Evolutionary conservation across 2,797 vertebrate species (phyloP).

Genomic region (Sorex maritimensis): DNA sequence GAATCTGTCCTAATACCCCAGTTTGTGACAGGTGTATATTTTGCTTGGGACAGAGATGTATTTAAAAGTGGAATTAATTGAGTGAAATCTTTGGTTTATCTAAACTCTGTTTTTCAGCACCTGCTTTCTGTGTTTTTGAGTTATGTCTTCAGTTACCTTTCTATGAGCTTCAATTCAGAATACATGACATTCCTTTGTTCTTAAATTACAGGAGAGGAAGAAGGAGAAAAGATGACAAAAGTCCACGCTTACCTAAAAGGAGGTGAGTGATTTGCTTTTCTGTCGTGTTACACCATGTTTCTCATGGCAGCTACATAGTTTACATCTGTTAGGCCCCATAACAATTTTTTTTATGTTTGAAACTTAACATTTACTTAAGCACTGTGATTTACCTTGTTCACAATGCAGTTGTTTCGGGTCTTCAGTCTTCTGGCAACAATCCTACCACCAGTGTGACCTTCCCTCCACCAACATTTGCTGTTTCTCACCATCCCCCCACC

Average conservation of each 20-base stretch:
- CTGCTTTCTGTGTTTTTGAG: background rate
- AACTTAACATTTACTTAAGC: too few species aligned
- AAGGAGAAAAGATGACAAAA: constrained; percentile 99
- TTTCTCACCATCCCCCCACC: too few species aligned
- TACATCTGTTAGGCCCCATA: background rate
- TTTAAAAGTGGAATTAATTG: background rate
- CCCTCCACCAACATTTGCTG: too few species aligned
- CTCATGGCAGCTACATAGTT: background rate
- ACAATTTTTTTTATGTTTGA: too few species aligned
- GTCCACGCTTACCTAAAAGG: constrained; percentile 97
- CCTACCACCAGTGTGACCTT: too few species aligned
- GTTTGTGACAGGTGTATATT: constrained; percentile 4
- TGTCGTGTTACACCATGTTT: background rate
- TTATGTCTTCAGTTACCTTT: background rate
- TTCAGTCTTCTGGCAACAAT: too few species aligned
- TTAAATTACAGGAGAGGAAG: constrained; percentile 94
- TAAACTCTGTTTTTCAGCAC: background rate
- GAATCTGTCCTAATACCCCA: constrained; percentile 25
- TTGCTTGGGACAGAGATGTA: background rate
- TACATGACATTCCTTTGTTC: constrained; percentile 78
- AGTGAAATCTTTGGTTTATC: background rate
- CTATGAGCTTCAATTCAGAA: constrained; percentile 14
- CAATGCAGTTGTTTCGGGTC: too few species aligned
- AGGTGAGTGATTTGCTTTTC: constrained; percentile 91
- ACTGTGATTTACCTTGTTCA: too few species aligned